Evolutionary conservation across 1,140 invertebrate genomes (phyloP).

Genomic region (Araneus ventricosus): DNA sequence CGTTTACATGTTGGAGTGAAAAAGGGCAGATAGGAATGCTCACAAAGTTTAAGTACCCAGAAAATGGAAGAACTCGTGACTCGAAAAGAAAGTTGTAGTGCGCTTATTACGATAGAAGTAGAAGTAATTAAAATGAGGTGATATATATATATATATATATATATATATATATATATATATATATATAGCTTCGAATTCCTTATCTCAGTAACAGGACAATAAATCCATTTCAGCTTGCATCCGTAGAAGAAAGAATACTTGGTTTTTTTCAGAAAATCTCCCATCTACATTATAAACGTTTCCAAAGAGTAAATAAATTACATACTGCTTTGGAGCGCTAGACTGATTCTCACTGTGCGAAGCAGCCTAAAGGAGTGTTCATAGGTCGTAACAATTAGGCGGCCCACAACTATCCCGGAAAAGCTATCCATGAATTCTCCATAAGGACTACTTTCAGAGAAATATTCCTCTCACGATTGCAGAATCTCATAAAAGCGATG

Average conservation of each 20-base stretch:
- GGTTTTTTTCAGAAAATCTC: background rate
- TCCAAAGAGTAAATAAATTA: conserved; percentile 31
- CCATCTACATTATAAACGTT: conserved; percentile 1
- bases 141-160: too few species aligned
- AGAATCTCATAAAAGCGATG: conserved; percentile 47
- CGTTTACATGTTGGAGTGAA: too few species aligned
- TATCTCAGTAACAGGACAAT: background rate
- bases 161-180: too few species aligned
- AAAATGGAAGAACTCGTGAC: too few species aligned
- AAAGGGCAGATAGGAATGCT: too few species aligned
- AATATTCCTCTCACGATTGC: conserved; percentile 21
- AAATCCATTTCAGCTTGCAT: background rate
- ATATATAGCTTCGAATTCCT: background rate
- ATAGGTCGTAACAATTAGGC: conserved; percentile 38
- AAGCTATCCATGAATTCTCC: background rate
- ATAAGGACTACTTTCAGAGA: background rate
- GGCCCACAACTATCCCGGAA: background rate
- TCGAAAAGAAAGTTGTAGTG: too few species aligned
- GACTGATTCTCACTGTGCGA: background rate
- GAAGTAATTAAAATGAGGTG: too few species aligned
- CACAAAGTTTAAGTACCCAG: too few species aligned
- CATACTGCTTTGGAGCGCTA: background rate
- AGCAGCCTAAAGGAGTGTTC: background rate
- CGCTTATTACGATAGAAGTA: too few species aligned
- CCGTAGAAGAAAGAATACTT: background rate